Conservation (phyloP, 2,888 invertebrate species). For the Mellilla xanthometata region DNA sequence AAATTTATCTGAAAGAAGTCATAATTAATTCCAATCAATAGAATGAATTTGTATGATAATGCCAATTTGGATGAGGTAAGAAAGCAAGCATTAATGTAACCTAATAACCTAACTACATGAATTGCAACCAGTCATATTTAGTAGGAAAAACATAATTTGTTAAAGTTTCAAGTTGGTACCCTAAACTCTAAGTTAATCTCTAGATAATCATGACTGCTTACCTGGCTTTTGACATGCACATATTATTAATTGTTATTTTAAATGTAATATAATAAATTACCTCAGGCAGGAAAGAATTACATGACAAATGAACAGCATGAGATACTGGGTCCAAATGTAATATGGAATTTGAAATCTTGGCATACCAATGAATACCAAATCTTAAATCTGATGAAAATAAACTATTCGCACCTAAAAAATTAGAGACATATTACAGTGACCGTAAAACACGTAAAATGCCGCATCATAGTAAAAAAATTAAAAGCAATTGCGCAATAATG, state of each 20-base stretch:
- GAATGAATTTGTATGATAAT: too few relatives aligned
- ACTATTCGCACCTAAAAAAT: conserved; percentile 23
- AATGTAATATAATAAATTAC: conserved; percentile 41
- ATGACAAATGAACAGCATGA: conserved; percentile 51
- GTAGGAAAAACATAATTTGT: too few relatives aligned
- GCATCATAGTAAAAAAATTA: conserved; percentile 45
- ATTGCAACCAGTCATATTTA: too few relatives aligned
- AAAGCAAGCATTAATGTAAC: too few relatives aligned
- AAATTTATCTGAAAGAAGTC: conserved; percentile 30
- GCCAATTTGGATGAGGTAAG: too few relatives aligned
- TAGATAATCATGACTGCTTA: too few relatives aligned
- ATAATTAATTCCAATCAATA: too few relatives aligned
- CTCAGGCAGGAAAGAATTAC: conserved; percentile 56
- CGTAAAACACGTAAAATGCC: conserved; percentile 9
- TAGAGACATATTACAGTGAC: neutral
- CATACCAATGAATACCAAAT: conserved; percentile 27
- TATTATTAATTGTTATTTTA: neutral
- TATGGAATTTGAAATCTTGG: conserved; percentile 26
- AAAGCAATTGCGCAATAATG: conserved; percentile 57
- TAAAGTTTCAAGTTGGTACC: too few relatives aligned
- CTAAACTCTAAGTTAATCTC: too few relatives aligned
- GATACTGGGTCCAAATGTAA: conserved; percentile 33
- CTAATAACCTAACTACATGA: too few relatives aligned
- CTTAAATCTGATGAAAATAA: conserved; percentile 15
- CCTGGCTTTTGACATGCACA: too few relatives aligned